These are phyloP conservation scores for Zaprionus taronus DNA, from an alignment of 1,140 invertebrate genomes.

Conservation along the genomic window DNA sequence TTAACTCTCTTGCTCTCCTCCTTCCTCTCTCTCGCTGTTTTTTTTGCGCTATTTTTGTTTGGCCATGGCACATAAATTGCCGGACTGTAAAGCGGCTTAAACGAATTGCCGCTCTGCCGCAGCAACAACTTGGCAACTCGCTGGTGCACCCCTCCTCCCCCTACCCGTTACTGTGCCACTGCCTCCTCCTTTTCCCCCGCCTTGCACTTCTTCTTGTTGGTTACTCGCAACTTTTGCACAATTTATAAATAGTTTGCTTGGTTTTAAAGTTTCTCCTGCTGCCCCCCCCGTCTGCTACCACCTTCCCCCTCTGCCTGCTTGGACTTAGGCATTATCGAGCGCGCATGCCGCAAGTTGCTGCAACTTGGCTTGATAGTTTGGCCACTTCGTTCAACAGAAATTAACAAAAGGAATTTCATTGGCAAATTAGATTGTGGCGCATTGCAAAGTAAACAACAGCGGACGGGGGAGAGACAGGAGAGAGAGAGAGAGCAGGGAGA, in stretches of 20 bases:
- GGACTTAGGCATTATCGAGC: constrained; percentile 66
- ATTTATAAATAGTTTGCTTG: constrained; percentile 81
- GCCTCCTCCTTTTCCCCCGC: no score
- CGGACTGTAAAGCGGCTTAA: constrained; percentile 77
- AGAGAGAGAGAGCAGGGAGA: no score
- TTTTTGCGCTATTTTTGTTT: constrained; percentile 14
- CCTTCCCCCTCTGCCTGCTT: constrained; percentile 1
- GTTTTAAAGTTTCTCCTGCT: constrained; percentile 69
- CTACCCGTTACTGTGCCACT: neutral
- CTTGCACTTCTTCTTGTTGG: constrained; percentile 49
- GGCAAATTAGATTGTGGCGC: constrained; percentile 74
- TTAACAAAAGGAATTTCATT: constrained; percentile 77
- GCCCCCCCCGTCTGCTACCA: neutral
- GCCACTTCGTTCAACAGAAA: constrained; percentile 41
- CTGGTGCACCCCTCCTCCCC: constrained; percentile 48
- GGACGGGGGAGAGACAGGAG: neutral
- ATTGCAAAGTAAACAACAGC: constrained; percentile 17
- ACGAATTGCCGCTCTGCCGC: constrained; percentile 68
- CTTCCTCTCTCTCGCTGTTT: neutral
- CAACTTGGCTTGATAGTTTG: constrained; percentile 48
- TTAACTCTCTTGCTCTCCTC: neutral
- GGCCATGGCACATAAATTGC: constrained; percentile 74
- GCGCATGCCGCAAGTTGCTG: constrained; percentile 55
- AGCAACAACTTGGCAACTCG: constrained; percentile 67
- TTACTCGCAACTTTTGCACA: constrained; percentile 67